phyloP scores from a whole-genome alignment of 2,888 invertebrate genomes.

The Coecobrya sp. region DNA sequence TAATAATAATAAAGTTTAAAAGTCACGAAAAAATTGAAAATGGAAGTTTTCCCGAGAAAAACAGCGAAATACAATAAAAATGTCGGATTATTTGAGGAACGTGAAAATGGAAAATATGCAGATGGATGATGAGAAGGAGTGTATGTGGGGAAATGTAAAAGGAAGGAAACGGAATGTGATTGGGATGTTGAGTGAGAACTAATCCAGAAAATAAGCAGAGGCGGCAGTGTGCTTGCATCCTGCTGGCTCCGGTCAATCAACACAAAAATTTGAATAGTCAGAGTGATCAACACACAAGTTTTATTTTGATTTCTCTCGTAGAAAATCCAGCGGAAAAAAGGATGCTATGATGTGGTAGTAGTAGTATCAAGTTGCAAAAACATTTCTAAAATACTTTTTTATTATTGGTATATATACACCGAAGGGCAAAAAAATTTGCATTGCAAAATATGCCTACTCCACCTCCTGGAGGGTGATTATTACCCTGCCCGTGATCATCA shows the following conservation, averaged over 20 bases:
- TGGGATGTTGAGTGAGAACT: conserved; percentile 38
- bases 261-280: conserved; percentile 57
- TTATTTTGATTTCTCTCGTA: conserved; percentile 1
- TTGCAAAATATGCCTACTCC: conserved; percentile 56
- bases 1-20: conserved; percentile 34
- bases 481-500: conserved; percentile 45
- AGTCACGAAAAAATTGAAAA: conserved; percentile 23
- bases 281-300: conserved; percentile 29
- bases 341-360: not conserved
- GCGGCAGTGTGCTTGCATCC: not conserved
- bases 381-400: conserved; percentile 21
- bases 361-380: conserved; percentile 37
- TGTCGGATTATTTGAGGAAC: conserved; percentile 37
- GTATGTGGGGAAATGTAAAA: not conserved
- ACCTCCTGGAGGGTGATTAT: conserved; percentile 59
- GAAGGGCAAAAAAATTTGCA: conserved; percentile 51
- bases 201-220: conserved; percentile 29
- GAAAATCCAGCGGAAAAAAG: conserved; percentile 23
- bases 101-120: conserved; percentile 52
- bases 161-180: conserved; percentile 69
- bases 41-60: conserved; percentile 13
- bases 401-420: not conserved
- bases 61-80: conserved; percentile 23
- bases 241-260: conserved; percentile 77
- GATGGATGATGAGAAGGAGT: not conserved